Conservation (phyloP, 2,888 invertebrate species). For the Tachina fera region DNA sequence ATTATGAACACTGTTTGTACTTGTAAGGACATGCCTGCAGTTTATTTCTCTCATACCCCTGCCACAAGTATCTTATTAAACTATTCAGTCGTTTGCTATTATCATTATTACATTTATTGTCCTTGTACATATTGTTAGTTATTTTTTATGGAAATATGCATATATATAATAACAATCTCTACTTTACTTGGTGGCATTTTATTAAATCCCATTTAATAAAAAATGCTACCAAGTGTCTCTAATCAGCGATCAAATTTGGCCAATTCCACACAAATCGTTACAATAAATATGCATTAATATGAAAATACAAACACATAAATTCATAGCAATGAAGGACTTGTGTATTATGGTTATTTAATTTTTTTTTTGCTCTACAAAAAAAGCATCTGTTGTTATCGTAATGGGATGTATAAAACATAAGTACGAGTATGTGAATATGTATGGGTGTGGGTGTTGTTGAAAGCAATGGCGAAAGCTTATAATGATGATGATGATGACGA, state of each 20-base stretch:
- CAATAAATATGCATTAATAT: conserved; percentile 15
- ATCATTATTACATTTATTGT: no score
- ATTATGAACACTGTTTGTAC: no score
- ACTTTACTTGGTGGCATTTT: background rate
- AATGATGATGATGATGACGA: background rate
- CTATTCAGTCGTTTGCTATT: no score
- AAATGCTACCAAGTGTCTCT: conserved; percentile 3
- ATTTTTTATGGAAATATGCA: background rate
- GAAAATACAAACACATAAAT: conserved; percentile 34
- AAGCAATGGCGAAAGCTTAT: background rate
- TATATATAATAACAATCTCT: background rate
- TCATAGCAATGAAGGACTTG: conserved; percentile 21
- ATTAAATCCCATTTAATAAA: background rate
- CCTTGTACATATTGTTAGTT: no score
- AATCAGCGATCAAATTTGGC: conserved; percentile 34
- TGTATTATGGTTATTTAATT: no score
- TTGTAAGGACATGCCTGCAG: no score
- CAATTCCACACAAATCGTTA: conserved; percentile 6
- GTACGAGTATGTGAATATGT: no score
- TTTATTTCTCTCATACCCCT: no score
- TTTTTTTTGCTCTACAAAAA: background rate
- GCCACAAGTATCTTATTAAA: no score
- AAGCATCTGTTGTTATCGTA: conserved; percentile 6
- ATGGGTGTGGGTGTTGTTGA: background rate
- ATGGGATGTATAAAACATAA: background rate